Evolutionary conservation across 2,797 vertebrate species (phyloP).

Genomic region (Spondyliosoma cantharus): DNA sequence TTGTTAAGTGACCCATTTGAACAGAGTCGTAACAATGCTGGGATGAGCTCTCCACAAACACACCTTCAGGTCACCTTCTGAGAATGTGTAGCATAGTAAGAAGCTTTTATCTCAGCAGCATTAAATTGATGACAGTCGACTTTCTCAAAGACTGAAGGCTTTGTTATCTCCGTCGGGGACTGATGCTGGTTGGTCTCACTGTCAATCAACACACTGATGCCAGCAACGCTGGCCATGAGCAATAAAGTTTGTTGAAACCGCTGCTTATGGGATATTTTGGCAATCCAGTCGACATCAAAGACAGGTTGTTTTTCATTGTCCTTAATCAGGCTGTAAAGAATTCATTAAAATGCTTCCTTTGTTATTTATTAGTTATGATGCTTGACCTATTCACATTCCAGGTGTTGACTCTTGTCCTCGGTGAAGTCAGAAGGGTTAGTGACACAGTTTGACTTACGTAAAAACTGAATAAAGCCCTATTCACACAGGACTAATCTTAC

Average conservation of each 20-base stretch:
- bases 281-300: neutral
- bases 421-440: neutral
- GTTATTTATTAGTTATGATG: neutral
- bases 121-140: neutral
- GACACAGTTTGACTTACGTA: neutral
- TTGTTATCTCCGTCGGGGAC: neutral
- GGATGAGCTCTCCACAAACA: slow-evolving; percentile 19
- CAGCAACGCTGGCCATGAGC: neutral
- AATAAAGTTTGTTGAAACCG: neutral
- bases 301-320: neutral
- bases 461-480: no score
- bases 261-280: neutral
- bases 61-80: slow-evolving; percentile 33
- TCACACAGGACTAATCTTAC: no score
- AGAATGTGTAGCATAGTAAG: slow-evolving; percentile 15
- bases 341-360: neutral
- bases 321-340: neutral
- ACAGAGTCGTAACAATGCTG: slow-evolving; percentile 6
- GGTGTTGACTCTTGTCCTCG: neutral
- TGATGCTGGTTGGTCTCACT: neutral
- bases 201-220: neutral
- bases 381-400: neutral
- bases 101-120: slow-evolving; percentile 27
- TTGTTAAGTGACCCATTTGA: slow-evolving; percentile 52
- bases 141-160: neutral